Conservation (phyloP, 2,888 invertebrate genomes). For the Conops quadrifasciatus region DNA sequence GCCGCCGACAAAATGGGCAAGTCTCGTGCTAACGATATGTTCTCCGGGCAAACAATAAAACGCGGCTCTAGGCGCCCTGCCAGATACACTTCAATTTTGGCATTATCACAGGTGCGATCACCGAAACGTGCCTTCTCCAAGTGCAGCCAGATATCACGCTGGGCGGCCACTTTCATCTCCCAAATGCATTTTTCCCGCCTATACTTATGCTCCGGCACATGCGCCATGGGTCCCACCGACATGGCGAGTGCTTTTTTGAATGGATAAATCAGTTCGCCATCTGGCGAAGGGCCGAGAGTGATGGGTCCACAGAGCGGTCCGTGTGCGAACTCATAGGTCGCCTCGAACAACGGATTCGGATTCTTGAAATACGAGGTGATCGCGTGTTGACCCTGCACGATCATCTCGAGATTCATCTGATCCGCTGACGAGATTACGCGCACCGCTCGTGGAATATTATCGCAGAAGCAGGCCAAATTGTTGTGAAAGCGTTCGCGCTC, state of each 20-base stretch:
- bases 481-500: conserved; percentile 73
- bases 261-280: conserved; percentile 88
- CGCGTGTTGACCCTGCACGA: conserved; percentile 85
- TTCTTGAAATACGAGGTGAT: conserved; percentile 90
- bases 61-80: conserved; percentile 78
- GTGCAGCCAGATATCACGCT: conserved; percentile 86
- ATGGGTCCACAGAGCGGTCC: conserved; percentile 89
- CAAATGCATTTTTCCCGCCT: conserved; percentile 77
- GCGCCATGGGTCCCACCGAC: conserved; percentile 61
- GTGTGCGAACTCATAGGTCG: conserved; percentile 88
- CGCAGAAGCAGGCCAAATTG: conserved; percentile 79
- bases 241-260: conserved; percentile 79
- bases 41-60: conserved; percentile 85
- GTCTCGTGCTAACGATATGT: conserved; percentile 81
- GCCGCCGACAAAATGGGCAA: conserved; percentile 82
- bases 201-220: conserved; percentile 60
- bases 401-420: conserved; percentile 80
- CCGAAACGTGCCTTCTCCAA: conserved; percentile 88
- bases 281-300: conserved; percentile 79
- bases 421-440: conserved; percentile 82
- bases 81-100: conserved; percentile 83
- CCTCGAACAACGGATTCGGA: conserved; percentile 83
- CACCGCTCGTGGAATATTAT: conserved; percentile 71
- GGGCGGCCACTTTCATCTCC: conserved; percentile 83
- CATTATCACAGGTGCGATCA: conserved; percentile 85